Evolutionary conservation across 2,113 vertebrate genomes (phyloP).

Genomic region (Martes martes): DNA sequence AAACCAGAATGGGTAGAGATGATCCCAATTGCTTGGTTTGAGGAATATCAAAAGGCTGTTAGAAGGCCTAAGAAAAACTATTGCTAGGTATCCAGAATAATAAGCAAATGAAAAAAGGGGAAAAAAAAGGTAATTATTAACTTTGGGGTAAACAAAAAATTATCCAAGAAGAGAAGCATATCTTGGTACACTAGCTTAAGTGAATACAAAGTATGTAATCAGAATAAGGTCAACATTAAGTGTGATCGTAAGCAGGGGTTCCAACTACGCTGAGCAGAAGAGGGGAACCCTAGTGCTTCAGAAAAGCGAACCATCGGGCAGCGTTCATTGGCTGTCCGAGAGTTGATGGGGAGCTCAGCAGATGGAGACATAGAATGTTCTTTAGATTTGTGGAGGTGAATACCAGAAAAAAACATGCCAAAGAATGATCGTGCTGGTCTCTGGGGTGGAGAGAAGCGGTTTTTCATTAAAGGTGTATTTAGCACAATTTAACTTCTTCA

Average conservation of each 20-base stretch:
- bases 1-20: too few species aligned
- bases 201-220: background rate
- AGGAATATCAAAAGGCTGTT: background rate
- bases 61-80: background rate
- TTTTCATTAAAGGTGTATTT: background rate
- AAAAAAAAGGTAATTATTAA: background rate
- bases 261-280: background rate
- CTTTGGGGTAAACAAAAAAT: background rate
- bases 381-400: background rate
- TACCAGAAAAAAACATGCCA: background rate
- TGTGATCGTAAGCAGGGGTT: background rate
- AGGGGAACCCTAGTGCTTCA: background rate
- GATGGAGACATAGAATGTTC: background rate
- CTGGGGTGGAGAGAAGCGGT: background rate
- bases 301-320: background rate
- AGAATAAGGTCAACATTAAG: background rate
- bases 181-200: background rate
- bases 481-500: background rate
- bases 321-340: fast-evolving
- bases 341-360: too few species aligned
- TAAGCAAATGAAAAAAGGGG: background rate
- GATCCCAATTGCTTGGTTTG: background rate
- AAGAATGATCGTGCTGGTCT: background rate
- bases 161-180: background rate
- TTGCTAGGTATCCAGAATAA: background rate